Base-by-base conservation (phyloP, 1,140 invertebrate genomes). In the Adoxophyes honmai region DNA sequence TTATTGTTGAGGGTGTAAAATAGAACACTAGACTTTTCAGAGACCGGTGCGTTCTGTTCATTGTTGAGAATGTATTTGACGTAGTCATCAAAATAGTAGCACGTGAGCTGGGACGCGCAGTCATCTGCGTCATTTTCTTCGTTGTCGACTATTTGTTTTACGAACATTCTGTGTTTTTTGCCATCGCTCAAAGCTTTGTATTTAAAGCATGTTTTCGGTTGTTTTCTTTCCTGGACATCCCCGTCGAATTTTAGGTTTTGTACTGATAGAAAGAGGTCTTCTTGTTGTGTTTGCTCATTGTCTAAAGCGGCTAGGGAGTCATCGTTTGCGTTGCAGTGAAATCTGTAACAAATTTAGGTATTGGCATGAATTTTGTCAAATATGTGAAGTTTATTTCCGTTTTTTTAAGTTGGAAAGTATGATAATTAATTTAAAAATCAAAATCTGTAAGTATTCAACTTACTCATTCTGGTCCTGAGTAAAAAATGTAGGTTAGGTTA, bases 231-330 rank as follows among this genome's bases (percentile, higher is more conserved):
- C n/a, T 83, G 66, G 4, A 68, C 56, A 15, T 77, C 66, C 13
- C 82, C 85, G 52, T 75, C 64, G 55, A 86, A 88, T 60, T 82
- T 79, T 34, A 88, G 63, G 18, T 78, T 88, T 71, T 84, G 82
- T 4, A 88, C 82, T 7, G 82, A 68, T 0, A 88, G 70, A 44
- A 66, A 78, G 44, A 86, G 60, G 21, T 83, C 71, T 14, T 76
- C 62, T 7, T 69, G 62, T 1, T 66, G 61, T 21, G 14, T 35
- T 38, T 48, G 44, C 5, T 36, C 57, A 14, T 34, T 74, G 18
- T 66, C 63, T 18, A 59, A 13, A 9, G 52, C 48, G 51, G 68
- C 60, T 0, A 58, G 18, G 13, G 66, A 52, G 7, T 51, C 52
- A 14, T 54, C 21, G 4, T 60, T 63, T 35, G 34, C 56, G 36